Evolutionary conservation across 1,140 invertebrate species (phyloP), one percentile per base, ranked within the genome.

Genomic region (Portunus trituberculatus): DNA sequence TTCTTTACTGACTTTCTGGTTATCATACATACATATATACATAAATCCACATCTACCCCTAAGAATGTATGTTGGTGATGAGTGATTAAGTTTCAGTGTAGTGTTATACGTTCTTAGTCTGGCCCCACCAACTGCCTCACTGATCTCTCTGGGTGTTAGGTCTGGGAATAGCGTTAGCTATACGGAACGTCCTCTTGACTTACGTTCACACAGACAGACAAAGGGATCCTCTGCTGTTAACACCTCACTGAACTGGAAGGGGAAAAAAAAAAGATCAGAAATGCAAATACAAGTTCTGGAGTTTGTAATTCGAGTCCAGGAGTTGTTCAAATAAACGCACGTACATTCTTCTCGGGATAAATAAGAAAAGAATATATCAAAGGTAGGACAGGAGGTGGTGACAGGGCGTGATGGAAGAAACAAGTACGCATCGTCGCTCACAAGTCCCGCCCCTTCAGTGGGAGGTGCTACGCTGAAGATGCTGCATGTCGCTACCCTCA

Each of bases 331-430:
- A 76, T 76, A 76, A n/a, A 76, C 67, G 20, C 20, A 76, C 67
- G 20, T 76, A 76, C n/a, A 76, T 76, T 76, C 67, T 76, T 76
- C 67, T 76, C 1, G 25, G 67, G 67, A 76, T 76, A 76, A 76
- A 76, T 76, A 76, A 76, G 67, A 76, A 76, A 76, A n/a, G 67
- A 76, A 76, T 76, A 76, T 91, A 59, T 59, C 10, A 91, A n/a
- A 91, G 46, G 46, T 48, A 29, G 89, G 46, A 46, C 31, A 87
- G 39, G 46, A 91, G 89, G 89, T 91, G 89, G 89, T 59, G 89
- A 91, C 89, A 91, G 89, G 46, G 48, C 32, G 48, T 91, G 89
- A 59, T 28, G 25, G 39, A 32, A 29, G 46, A 91, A 91, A 91
- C 89, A 91, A 91, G 89, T 91, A 91, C 46, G 28, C 25, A 59